Evolutionary conservation across 2,113 vertebrate genomes (phyloP).

Genomic region (Mungos mungo): DNA sequence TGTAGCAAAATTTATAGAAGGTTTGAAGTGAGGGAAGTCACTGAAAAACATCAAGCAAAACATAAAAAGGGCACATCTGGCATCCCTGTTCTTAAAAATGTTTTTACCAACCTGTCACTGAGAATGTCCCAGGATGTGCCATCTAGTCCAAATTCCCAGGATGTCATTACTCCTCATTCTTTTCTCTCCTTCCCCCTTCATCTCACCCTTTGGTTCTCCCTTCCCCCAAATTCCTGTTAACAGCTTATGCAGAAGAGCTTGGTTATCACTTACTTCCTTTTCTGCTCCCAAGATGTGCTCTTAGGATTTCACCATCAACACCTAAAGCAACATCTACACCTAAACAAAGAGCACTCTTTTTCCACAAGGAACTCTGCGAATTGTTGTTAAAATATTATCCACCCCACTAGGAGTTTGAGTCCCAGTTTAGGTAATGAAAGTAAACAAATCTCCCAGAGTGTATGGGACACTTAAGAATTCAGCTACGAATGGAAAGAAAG

Average conservation of each 20-base stretch:
- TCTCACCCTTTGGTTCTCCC: not conserved
- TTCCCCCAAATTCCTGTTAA: not conserved
- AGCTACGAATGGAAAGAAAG: not conserved
- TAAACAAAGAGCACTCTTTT: constrained; percentile 1
- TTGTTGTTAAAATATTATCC: not conserved
- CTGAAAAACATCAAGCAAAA: not conserved
- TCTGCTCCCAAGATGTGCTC: not conserved
- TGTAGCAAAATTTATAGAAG: not conserved
- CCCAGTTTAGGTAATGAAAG: not conserved
- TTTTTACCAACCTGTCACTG: not conserved
- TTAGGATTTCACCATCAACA: not conserved
- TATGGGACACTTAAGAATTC: not conserved
- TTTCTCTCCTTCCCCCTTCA: not conserved
- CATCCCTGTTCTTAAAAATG: not conserved
- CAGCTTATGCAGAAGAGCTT: not conserved
- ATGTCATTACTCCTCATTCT: not conserved
- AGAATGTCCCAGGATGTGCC: not conserved
- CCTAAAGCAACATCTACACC: not conserved
- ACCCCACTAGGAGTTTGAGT: not conserved
- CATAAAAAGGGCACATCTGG: not conserved
- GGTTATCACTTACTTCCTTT: not conserved
- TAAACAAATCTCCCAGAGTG: not conserved
- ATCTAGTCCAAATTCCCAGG: not conserved
- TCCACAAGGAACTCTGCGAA: not conserved
- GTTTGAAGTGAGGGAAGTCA: not conserved